Base-by-base conservation (phyloP, 2,888 invertebrate species). In the Scotopteryx bipunctaria region DNA sequence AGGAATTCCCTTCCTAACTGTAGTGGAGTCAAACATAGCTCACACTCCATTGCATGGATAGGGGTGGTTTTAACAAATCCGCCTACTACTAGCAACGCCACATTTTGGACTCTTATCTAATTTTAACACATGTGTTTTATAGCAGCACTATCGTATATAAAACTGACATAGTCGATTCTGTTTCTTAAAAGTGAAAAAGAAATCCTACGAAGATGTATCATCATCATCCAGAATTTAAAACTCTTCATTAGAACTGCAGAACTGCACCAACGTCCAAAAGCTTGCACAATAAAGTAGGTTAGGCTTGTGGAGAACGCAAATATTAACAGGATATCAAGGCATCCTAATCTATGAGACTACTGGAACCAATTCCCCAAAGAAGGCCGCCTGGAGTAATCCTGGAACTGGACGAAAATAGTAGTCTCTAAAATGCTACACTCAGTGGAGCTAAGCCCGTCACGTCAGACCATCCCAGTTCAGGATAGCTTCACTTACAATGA, bases 401-500 rank as follows among this genome's bases (percentile, higher is more conserved):
- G n/a, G n/a, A n/a, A n/a, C n/a, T n/a, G n/a, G n/a, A n/a, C n/a
- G n/a, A n/a, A n/a, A n/a, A n/a, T n/a, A n/a, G n/a, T n/a, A n/a
- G n/a, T n/a, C n/a, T n/a, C n/a, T n/a, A n/a, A n/a, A n/a, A n/a
- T n/a, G n/a, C n/a, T n/a, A n/a, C n/a, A n/a, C n/a, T n/a, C n/a
- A n/a, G n/a, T n/a, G n/a, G n/a, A n/a, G n/a, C n/a, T n/a, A n/a
- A n/a, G n/a, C n/a, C n/a, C n/a, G n/a, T n/a, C n/a, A n/a, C n/a
- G n/a, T n/a, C 1, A 21, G 21, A 2, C 1, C 21, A 21, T 2
- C 21, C 6, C 8, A 6, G 5, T 1, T 8, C 21, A 21, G 5
- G 8, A 21, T 21, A 21, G 2, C 2, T 1, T 16, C 35, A 77
- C 83, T 81, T 78, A 94, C 95, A 91, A 57, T 92, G 92, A 0